Conservation (phyloP, 2,113 vertebrate species). For the Leucoraja erinaceus region DNA sequence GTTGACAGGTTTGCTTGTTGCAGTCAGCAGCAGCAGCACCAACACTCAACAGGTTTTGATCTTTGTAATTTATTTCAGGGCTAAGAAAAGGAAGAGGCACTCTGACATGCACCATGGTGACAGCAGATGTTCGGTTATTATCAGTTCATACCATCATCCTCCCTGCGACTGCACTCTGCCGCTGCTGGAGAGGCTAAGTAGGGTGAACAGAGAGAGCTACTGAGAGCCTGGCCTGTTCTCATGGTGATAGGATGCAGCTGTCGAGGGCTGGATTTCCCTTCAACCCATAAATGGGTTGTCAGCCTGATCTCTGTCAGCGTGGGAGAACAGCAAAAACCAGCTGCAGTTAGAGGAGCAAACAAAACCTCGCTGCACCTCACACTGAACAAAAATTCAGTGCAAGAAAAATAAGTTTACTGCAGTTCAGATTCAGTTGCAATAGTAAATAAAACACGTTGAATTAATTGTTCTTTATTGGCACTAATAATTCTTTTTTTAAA, state of each 20-base stretch:
- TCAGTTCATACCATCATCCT: conserved; percentile 19
- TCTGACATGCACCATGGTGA: not conserved
- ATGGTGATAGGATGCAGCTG: conserved; percentile 31
- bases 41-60: not conserved
- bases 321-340: conserved; percentile 28
- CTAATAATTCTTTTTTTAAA: not conserved
- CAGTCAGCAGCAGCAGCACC: not conserved
- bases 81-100: not conserved
- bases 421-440: not conserved
- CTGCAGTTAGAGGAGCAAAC: not conserved
- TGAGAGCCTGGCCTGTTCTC: not conserved
- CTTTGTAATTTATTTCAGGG: not conserved
- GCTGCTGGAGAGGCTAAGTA: conserved; percentile 10
- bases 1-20: conserved; percentile 14
- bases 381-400: not conserved
- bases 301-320: conserved; percentile 26
- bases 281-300: conserved; percentile 25
- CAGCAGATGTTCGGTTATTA: conserved; percentile 27
- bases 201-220: conserved; percentile 22
- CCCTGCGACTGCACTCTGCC: not conserved
- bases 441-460: not conserved
- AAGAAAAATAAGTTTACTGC: conserved; percentile 19
- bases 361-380: not conserved
- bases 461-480: not conserved
- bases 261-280: conserved; percentile 17